Percentiles rank a stretch among this genome's conserved stretches.
phyloP scores from a whole-genome alignment of 2,797 vertebrate genomes.

The Ispidina lecontei region DNA sequence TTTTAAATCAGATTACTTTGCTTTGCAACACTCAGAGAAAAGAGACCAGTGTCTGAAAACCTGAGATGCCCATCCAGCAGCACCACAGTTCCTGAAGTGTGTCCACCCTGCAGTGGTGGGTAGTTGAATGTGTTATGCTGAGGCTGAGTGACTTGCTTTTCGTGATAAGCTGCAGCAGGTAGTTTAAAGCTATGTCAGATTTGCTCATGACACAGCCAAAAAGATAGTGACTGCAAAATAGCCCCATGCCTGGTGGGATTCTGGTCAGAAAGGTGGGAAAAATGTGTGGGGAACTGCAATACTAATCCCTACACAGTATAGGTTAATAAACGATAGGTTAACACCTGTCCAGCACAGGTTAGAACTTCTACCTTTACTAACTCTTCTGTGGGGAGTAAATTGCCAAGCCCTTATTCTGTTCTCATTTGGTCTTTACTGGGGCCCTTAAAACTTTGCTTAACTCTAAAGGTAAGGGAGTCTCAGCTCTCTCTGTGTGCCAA shows the following conservation, averaged over 20 bases:
- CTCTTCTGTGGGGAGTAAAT: background rate
- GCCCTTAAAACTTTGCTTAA: slow-evolving; percentile 18
- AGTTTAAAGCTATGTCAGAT: background rate
- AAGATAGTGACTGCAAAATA: background rate
- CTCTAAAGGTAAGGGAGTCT: background rate
- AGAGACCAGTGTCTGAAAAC: background rate
- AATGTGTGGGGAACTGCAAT: background rate
- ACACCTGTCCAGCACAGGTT: background rate
- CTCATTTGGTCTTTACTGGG: background rate
- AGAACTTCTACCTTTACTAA: background rate
- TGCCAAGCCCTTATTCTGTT: background rate
- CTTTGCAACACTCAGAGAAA: background rate
- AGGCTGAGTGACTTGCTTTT: background rate
- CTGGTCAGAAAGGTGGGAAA: background rate
- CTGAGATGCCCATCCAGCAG: background rate
- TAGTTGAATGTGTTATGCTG: accelerated
- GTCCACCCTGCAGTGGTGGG: background rate
- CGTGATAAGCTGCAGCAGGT: background rate
- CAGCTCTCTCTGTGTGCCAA: background rate
- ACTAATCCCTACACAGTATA: background rate
- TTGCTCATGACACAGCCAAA: background rate
- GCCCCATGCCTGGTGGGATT: background rate
- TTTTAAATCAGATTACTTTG: background rate
- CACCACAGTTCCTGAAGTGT: background rate
- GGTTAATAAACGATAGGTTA: background rate